Conservation (phyloP, 2,888 invertebrate genomes). For the Clanis bilineata region DNA sequence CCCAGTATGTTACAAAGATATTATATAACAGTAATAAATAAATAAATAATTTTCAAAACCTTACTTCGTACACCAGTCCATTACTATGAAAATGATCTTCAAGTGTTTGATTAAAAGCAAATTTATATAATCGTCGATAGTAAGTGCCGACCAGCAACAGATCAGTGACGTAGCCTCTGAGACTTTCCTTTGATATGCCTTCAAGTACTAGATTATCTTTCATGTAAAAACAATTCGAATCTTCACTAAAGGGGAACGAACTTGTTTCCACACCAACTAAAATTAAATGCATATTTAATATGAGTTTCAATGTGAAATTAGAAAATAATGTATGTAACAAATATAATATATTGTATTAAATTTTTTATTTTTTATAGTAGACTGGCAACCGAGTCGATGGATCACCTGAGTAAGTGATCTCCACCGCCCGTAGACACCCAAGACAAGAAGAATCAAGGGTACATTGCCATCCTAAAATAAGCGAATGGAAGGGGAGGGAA, state of each 20-base stretch:
- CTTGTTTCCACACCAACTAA: constrained; percentile 83
- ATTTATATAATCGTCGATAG: constrained; percentile 65
- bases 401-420: no score
- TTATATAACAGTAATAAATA: background rate
- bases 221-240: constrained; percentile 68
- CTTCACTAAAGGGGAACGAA: constrained; percentile 72
- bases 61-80: constrained; percentile 74
- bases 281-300: constrained; percentile 30
- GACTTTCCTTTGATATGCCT: constrained; percentile 68
- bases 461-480: no score
- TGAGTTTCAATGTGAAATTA: no score
- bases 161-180: constrained; percentile 61
- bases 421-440: no score
- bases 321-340: no score
- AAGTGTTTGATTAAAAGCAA: constrained; percentile 60
- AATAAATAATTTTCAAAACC: constrained; percentile 19
- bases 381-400: no score
- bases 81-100: constrained; percentile 64
- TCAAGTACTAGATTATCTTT: constrained; percentile 67
- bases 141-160: constrained; percentile 68
- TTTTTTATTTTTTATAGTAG: no score
- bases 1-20: no score
- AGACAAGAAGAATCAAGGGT: no score
- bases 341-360: no score
- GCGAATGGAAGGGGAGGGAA: no score